phyloP scores from a whole-genome alignment of 2,888 invertebrate genomes.

The Sesia apiformis region DNA sequence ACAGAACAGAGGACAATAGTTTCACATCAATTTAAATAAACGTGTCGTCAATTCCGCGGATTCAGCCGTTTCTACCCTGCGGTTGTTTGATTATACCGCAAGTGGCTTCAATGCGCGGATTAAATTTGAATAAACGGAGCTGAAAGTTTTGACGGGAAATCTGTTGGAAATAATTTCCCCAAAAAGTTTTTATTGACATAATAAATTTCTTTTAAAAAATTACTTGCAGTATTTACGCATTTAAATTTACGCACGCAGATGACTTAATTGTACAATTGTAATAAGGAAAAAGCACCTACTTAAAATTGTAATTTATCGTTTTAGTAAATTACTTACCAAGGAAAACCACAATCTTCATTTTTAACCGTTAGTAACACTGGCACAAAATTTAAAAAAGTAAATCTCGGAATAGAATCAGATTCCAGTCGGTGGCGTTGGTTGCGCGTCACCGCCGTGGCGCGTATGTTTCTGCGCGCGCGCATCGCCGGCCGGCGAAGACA shows the following conservation, averaged over 20 bases:
- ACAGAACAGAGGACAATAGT: constrained; percentile 4
- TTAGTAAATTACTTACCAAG: constrained; percentile 41
- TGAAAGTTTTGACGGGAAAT: too few relatives aligned
- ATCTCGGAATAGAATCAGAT: constrained; percentile 16
- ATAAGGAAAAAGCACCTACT: too few relatives aligned
- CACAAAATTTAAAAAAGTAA: constrained; percentile 32
- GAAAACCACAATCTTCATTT: constrained; percentile 46
- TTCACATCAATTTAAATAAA: constrained; percentile 9
- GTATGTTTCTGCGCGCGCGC: constrained; percentile 41
- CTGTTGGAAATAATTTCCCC: too few relatives aligned
- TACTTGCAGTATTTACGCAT: too few relatives aligned
- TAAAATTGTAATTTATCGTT: neutral
- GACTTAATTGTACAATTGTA: too few relatives aligned
- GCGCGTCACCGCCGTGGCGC: constrained; percentile 53
- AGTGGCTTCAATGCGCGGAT: neutral
- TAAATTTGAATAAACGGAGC: too few relatives aligned
- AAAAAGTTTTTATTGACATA: too few relatives aligned
- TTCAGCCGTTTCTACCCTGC: constrained; percentile 1
- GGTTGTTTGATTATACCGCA: constrained; percentile 6
- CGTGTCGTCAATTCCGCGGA: neutral
- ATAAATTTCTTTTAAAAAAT: too few relatives aligned
- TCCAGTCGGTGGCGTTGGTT: constrained; percentile 40
- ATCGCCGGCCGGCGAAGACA: constrained; percentile 27
- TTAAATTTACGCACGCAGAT: too few relatives aligned
- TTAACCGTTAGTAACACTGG: constrained; percentile 36